Base-by-base conservation (phyloP, 2,797 vertebrate genomes). In the Mus minutoides region DNA sequence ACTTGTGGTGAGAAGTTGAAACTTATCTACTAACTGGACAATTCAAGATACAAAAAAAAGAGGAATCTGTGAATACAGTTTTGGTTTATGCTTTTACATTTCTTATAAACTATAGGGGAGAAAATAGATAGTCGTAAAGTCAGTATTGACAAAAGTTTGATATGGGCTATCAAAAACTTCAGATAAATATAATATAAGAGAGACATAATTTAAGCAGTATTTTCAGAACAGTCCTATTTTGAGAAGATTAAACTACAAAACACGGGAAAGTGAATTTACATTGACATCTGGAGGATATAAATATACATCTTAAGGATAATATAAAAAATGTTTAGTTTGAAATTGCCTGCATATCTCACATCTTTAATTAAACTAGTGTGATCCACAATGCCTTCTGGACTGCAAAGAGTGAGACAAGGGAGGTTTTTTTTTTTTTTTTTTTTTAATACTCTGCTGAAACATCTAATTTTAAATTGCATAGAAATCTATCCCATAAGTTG, bases 311-410 rank as follows among this genome's bases (percentile, higher is more conserved):
- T 93, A 90, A 92, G 76, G 9, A 82, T 1, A 62, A 3, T 17
- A 67, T 14, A 14, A 96, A 95, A 40, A 94, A 16, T 31, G 37
- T 96, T 90, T 80, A 90, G n/a, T 60, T 92, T 88, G 8, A 88
- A 96, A 92, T 22, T 34, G 11, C 21, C 7, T 52, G 10, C 10
- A 54, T 85, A 14, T 67, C 60, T 77, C 84, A 31, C 69, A 58
- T 71, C 73, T 94, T 91, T 87, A 89, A 92, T 69, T 85, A 84
- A 49, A 60, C 92, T 31, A 83, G 31, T 89, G 46, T 26, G 24
- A 78, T 69, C 11, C 13, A n/a, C 16, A 92, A 34, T 78, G 17
- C 71, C 22, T 85, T 85, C 84, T 60, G 56, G 26, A 76, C 29
- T 88, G 4, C 37, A 26, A 64, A 56, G 16, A 75, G 16, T 22